Evolutionary conservation across 2,888 invertebrate genomes (phyloP), one percentile per base, ranked within the genome.

Genomic region (Ormyrus nitidulus): DNA sequence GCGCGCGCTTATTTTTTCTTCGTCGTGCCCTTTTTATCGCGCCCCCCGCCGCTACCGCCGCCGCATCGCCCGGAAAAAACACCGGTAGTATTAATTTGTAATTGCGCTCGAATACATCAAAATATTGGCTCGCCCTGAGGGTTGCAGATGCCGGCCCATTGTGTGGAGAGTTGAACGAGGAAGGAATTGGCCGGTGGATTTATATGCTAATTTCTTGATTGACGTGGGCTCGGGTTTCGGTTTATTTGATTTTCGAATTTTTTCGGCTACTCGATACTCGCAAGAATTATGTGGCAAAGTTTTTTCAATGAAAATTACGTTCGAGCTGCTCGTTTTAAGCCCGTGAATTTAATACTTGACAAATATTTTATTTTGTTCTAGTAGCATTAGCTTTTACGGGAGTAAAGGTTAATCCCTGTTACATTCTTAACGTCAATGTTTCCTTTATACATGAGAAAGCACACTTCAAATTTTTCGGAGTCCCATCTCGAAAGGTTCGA

Each of bases 51-150:
- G 8, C 1, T 8, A 1, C 19, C 49, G 34, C 34, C 34, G 34
- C 34, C 34, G 34, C 34, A 34, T 34, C 34, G 34, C 34, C 34
- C 34, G 34, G 68, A 54, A 62, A 73, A 48, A 73, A 68, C 53
- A 76, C 44, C 66, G 75, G 65, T 51, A n/a, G 68, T 73, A 81
- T 81, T 81, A 81, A 81, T 81, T 77, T 79, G 73, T 81, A 81
- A 81, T 81, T 76, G 69, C 65, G 19, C 76, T 69, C 56, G 71
- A 13, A 7, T 58, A 51, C 74, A 69, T 71, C 51, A 59, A 65
- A 79, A 70, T 76, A 76, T 72, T 76, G 51, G 59, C 34, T 66
- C 34, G 34, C 34, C 34, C 34, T 34, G 34, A 34, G 34, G 34
- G 34, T 34, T n/a, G 58, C 58, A 49, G 64, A 54, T 66, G 58